Conservation (phyloP, 2,888 invertebrate species). For the Aelia acuminata region DNA sequence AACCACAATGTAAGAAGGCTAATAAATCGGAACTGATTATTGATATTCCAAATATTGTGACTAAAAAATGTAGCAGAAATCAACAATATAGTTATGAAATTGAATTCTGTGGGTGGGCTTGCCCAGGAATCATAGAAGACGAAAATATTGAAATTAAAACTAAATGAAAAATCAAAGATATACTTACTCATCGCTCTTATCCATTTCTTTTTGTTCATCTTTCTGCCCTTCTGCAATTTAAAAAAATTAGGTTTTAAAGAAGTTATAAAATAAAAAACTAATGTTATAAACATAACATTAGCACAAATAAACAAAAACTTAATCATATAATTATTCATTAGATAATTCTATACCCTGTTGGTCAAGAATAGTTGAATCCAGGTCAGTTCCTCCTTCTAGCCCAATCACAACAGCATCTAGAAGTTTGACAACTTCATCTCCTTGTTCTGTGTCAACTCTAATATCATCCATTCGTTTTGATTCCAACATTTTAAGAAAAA, state of each 20-base stretch:
- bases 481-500: slow-evolving; percentile 88
- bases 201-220: slow-evolving; percentile 66
- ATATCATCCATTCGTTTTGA: slow-evolving; percentile 81
- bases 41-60: no score
- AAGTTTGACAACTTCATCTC: slow-evolving; percentile 77
- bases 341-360: slow-evolving; percentile 68
- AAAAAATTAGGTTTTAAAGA: neutral
- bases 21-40: no score
- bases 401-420: slow-evolving; percentile 97
- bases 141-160: no score
- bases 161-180: neutral
- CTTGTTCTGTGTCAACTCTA: slow-evolving; percentile 87
- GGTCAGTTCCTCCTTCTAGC: slow-evolving; percentile 92
- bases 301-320: neutral
- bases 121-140: no score
- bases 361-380: slow-evolving; percentile 90
- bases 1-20: no score
- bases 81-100: no score
- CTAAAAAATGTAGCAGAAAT: no score
- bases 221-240: slow-evolving; percentile 60
- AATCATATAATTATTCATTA: neutral
- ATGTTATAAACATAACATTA: neutral
- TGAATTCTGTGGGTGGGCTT: no score
- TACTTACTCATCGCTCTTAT: slow-evolving; percentile 67
- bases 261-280: neutral